These are phyloP conservation scores for Phrynocephalus forsythii DNA, from an alignment of 2,797 vertebrate genomes.

Conservation along the genomic window DNA sequence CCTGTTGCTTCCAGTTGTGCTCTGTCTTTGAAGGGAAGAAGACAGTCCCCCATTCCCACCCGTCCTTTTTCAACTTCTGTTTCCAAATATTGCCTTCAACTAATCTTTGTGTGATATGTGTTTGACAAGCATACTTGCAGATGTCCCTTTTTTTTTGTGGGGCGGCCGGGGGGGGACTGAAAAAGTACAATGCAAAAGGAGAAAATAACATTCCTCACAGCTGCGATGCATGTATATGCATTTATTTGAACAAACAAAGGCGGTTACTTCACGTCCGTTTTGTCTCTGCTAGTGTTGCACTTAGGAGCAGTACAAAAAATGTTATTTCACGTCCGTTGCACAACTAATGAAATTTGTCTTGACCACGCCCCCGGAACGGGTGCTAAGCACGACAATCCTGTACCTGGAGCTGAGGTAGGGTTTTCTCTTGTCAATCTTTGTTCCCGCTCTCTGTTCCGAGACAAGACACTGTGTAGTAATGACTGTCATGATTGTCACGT, in stretches of 20 bases:
- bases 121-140: slow-evolving; percentile 64
- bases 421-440: too few species aligned
- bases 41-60: slow-evolving; percentile 59
- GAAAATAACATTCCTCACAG: slow-evolving; percentile 30
- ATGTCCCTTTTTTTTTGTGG: neutral
- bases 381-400: too few species aligned
- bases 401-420: too few species aligned
- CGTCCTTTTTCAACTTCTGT: slow-evolving; percentile 73
- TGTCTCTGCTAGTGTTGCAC: too few species aligned
- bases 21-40: slow-evolving; percentile 73
- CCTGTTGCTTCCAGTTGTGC: slow-evolving; percentile 81
- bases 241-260: neutral
- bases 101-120: slow-evolving; percentile 44
- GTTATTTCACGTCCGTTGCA: too few species aligned
- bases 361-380: too few species aligned
- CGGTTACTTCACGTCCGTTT: too few species aligned
- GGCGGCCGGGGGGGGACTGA: neutral
- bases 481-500: too few species aligned
- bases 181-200: neutral
- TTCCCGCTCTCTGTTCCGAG: too few species aligned
- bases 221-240: slow-evolving; percentile 36
- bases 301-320: too few species aligned
- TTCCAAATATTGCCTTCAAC: slow-evolving; percentile 63
- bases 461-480: too few species aligned
- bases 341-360: too few species aligned